Evolutionary conservation across 1,140 invertebrate species (phyloP).

Genomic region (Mycetomoellerius zeteki): DNA sequence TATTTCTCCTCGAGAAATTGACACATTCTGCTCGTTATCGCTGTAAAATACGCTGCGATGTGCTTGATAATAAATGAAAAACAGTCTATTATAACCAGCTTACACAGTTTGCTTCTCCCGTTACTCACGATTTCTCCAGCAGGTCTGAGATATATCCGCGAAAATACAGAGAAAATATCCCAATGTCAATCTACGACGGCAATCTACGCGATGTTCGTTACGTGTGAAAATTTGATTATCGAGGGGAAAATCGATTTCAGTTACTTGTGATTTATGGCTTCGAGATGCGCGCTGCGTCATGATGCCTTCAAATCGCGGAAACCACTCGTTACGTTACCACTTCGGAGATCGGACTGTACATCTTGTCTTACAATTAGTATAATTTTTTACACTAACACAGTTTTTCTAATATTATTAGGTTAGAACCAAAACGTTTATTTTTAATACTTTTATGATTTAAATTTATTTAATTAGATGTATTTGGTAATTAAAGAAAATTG

Average conservation of each 20-base stretch:
- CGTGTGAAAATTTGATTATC: slow-evolving; percentile 68
- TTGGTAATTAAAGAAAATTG: not conserved
- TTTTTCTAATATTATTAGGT: not conserved
- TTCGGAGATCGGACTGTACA: not conserved
- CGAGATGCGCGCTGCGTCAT: not conserved
- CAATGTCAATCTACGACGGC: slow-evolving; percentile 30
- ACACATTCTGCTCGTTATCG: slow-evolving; percentile 1
- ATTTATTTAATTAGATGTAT: not conserved
- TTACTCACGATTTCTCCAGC: slow-evolving; percentile 25
- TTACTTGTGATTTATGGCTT: slow-evolving; percentile 52
- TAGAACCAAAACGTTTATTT: not conserved
- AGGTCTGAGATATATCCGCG: not conserved
- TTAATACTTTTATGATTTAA: not conserved
- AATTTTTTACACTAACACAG: not conserved
- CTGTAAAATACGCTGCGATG: not conserved
- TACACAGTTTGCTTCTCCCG: slow-evolving; percentile 9
- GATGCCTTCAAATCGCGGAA: not conserved
- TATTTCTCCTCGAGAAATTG: slow-evolving; percentile 8
- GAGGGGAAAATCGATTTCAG: slow-evolving; percentile 35
- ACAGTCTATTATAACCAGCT: not conserved
- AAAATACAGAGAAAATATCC: slow-evolving; percentile 24
- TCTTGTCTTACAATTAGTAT: not conserved
- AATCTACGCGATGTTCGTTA: slow-evolving; percentile 37
- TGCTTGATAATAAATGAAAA: slow-evolving; percentile 34
- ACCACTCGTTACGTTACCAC: slow-evolving; percentile 26